Evolutionary conservation across 2,888 invertebrate species (phyloP), one percentile per base, ranked within the genome.

Genomic region (Lasiommata megera): DNA sequence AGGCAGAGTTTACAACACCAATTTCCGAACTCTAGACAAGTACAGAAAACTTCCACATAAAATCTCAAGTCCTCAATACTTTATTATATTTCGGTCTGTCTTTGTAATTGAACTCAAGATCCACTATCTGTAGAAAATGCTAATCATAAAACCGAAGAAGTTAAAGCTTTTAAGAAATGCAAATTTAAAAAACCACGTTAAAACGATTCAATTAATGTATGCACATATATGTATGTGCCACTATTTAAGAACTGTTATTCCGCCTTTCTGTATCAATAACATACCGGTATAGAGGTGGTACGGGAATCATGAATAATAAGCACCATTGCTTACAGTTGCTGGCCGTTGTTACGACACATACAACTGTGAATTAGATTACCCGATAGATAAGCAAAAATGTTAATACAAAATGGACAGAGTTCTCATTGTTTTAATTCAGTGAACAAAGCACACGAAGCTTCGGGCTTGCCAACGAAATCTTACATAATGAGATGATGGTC

Each of bases 391-490:
- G 73, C 68, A 67, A 69, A 74, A 79, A 75, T 67, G 74, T 79
- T 82, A 83, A 84, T 76, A 82, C 67, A 64, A 69, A 68, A 65
- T 56, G 61, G 65, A 74, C 76, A 76, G 70, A 69, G 67, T 68
- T 64, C 66, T 76, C 78, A 83, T 84, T 84, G 84, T 84, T 81
- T 77, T 69, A 64, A 66, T 65, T 61, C 62, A 58, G 55, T 54
- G 66, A 70, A 73, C 67, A 67, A 71, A 65, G 68, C 67, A 65
- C 69, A 73, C 64, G 63, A 68, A 65, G 67, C 67, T 67, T 61
- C 71, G 73, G 62, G 70, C 80, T 80, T 77, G 80, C 79, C 79
- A 71, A 80, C 79, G 82, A 84, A 84, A 79, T 79, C 68, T 84
- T 80, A 76, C 76, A 81, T 74, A 82, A 81, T 64, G 69, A 71